Conservation (phyloP, 2,797 vertebrate genomes). For the Aeoliscus strigatus region DNA sequence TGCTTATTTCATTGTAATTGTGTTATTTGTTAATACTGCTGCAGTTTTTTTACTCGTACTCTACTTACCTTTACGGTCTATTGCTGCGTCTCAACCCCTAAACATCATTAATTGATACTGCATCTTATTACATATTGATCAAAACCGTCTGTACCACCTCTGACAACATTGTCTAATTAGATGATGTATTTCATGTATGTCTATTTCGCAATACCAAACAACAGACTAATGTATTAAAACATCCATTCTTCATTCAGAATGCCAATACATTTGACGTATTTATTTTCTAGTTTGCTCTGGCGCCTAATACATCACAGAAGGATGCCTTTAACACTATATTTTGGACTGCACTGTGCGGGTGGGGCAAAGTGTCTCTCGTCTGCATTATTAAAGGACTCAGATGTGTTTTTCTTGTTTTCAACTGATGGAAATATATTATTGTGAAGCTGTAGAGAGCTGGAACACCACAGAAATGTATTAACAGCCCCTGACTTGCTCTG, state of each 20-base stretch:
- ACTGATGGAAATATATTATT: constrained; percentile 69
- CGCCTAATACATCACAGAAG: constrained; percentile 51
- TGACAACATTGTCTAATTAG: constrained; percentile 68
- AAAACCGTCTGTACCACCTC: constrained; percentile 60
- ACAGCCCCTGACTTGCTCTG: constrained; percentile 54
- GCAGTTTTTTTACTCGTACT: constrained; percentile 34
- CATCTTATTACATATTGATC: constrained; percentile 75
- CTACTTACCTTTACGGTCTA: constrained; percentile 48
- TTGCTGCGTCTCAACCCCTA: constrained; percentile 35
- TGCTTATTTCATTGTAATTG: constrained; percentile 36
- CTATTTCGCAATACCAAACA: constrained; percentile 68
- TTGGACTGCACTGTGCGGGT: constrained; percentile 57
- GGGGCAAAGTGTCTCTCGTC: constrained; percentile 64
- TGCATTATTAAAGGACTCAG: constrained; percentile 76
- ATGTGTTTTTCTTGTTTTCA: constrained; percentile 77
- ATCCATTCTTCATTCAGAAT: constrained; percentile 66
- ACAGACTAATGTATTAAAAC: constrained; percentile 61
- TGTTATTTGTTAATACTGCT: constrained; percentile 40
- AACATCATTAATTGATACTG: constrained; percentile 69
- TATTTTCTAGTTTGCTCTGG: constrained; percentile 60
- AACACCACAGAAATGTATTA: constrained; percentile 59
- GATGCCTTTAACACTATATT: constrained; percentile 61
- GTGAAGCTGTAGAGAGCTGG: constrained; percentile 55
- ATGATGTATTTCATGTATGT: constrained; percentile 69
- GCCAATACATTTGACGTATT: constrained; percentile 67